These are phyloP conservation scores for Bubo blakistoni DNA, from an alignment of 2,113 vertebrate species.

Conservation along the genomic window DNA sequence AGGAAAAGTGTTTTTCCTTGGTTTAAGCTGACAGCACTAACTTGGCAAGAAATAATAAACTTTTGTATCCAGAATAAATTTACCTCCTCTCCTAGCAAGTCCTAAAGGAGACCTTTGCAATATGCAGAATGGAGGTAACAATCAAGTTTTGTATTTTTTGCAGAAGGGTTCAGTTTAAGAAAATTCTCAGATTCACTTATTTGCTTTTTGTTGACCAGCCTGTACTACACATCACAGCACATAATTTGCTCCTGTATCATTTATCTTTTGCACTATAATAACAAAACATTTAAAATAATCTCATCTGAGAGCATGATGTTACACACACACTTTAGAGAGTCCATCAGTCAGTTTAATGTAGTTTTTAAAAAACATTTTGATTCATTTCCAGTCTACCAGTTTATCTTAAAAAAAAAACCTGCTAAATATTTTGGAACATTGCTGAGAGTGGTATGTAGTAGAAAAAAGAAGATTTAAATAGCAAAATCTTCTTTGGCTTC, in stretches of 20 bases:
- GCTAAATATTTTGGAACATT: background rate
- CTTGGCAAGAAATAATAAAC: background rate
- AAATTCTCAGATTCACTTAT: background rate
- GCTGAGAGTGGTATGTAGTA: background rate
- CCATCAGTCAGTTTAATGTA: background rate
- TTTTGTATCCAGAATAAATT: too few relatives aligned
- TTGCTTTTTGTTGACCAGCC: background rate
- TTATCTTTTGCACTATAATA: background rate
- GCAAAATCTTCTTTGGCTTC: background rate
- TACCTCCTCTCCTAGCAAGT: background rate
- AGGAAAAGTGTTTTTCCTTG: background rate
- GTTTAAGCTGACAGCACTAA: background rate
- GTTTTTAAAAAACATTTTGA: background rate
- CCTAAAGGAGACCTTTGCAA: background rate
- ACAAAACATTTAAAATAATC: background rate
- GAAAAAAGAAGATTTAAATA: background rate
- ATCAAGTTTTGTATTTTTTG: background rate
- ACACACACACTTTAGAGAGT: background rate
- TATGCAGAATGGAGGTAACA: background rate
- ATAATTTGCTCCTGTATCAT: accelerated
- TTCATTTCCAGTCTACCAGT: background rate
- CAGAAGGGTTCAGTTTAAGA: background rate
- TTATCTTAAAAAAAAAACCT: background rate
- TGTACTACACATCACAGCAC: background rate
- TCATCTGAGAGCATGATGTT: background rate